Evolutionary conservation across 2,113 vertebrate genomes (phyloP).

Genomic region (Bagarius yarrelli): DNA sequence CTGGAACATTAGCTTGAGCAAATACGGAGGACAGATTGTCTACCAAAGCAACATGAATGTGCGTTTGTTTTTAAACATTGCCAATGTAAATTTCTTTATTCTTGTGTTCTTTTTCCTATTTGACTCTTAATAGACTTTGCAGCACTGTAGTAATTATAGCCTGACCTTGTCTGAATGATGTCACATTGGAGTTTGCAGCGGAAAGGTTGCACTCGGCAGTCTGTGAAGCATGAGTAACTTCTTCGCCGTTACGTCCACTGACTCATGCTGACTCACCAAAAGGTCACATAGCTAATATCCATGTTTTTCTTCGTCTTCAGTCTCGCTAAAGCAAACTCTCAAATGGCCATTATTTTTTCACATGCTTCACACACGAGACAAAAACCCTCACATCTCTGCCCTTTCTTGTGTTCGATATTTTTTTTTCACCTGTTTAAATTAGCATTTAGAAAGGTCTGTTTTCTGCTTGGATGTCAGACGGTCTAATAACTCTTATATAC

Average conservation of each 20-base stretch:
- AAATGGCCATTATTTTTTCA: background rate
- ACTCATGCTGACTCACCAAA: constrained; percentile 22
- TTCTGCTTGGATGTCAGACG: background rate
- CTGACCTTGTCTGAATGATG: background rate
- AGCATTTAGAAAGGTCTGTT: background rate
- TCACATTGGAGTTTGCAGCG: constrained; percentile 1
- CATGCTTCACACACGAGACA: background rate
- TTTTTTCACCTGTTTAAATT: background rate
- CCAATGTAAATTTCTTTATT: background rate
- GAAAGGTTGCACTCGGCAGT: constrained; percentile 20
- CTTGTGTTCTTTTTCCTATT: background rate
- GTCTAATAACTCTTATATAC: background rate
- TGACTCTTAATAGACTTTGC: background rate
- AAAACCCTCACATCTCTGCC: background rate
- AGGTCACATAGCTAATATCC: constrained; percentile 18
- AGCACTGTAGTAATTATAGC: background rate
- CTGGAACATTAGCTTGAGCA: background rate
- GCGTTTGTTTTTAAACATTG: background rate
- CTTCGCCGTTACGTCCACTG: constrained; percentile 6
- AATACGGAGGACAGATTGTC: background rate
- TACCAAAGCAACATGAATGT: background rate
- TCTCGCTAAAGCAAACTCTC: background rate
- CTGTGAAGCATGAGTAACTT: constrained; percentile 21
- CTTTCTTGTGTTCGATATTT: background rate
- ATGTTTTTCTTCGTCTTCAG: background rate